Conservation (phyloP, 2,888 invertebrate species). For the Ernsta delagoae region DNA sequence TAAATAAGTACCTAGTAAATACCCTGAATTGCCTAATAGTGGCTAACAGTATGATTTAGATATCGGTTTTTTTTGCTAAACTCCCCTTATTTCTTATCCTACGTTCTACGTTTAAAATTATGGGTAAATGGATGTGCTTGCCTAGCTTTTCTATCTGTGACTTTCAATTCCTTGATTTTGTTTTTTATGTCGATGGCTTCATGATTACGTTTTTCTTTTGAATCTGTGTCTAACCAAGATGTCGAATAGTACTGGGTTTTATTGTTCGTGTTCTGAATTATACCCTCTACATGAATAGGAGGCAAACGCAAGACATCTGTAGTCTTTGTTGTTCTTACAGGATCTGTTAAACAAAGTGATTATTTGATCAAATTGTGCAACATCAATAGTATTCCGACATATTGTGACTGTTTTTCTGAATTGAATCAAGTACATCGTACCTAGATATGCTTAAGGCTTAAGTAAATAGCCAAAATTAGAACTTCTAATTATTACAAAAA, state of each 20-base stretch:
- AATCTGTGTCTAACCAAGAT: neutral
- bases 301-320: slow-evolving; percentile 53
- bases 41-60: too few species aligned
- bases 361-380: neutral
- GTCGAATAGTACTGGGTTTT: slow-evolving; percentile 26
- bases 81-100: too few species aligned
- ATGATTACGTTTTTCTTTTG: slow-evolving; percentile 5
- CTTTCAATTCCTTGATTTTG: slow-evolving; percentile 68
- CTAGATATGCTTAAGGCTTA: too few species aligned
- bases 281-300: slow-evolving; percentile 63
- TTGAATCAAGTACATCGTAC: too few species aligned
- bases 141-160: slow-evolving; percentile 44
- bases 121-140: neutral
- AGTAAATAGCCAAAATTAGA: too few species aligned
- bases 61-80: too few species aligned
- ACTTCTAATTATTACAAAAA: too few species aligned
- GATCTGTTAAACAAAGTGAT: slow-evolving; percentile 22
- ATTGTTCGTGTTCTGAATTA: slow-evolving; percentile 41
- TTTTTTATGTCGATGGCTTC: slow-evolving; percentile 63
- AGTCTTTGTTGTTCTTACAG: slow-evolving; percentile 10
- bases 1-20: too few species aligned
- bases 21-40: too few species aligned
- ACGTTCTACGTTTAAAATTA: too few species aligned
- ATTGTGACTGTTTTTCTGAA: too few species aligned
- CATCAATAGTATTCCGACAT: too few species aligned